Conservation (phyloP, 2,113 vertebrate genomes). For the Protobothrops flavoviridis region DNA sequence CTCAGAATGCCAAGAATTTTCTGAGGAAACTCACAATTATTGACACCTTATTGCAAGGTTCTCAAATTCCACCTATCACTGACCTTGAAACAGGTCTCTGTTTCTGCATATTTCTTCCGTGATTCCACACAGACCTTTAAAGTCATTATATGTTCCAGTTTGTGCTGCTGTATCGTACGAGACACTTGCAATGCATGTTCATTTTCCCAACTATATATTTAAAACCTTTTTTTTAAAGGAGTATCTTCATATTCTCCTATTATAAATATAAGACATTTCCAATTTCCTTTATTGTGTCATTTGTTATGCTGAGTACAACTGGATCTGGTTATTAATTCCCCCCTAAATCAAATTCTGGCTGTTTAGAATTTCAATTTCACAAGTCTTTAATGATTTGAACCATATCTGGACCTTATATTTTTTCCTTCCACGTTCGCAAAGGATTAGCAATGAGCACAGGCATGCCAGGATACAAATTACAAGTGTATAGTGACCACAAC, state of each 20-base stretch:
- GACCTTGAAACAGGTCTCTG: not conserved
- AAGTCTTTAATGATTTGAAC: slow-evolving; percentile 2
- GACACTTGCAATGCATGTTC: not conserved
- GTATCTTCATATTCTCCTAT: not conserved
- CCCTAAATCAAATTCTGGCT: slow-evolving; percentile 15
- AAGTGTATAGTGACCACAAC: not conserved
- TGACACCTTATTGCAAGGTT: not conserved
- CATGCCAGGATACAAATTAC: not conserved
- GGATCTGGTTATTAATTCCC: not conserved
- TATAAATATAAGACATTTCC: slow-evolving; percentile 6
- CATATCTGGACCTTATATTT: not conserved
- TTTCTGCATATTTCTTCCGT: not conserved
- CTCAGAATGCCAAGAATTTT: not conserved
- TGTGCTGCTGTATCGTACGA: not conserved
- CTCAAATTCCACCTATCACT: not conserved
- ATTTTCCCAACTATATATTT: not conserved
- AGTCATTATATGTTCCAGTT: not conserved
- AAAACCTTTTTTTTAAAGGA: not conserved
- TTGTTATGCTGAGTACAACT: not conserved
- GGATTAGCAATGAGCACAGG: not conserved
- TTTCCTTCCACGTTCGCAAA: not conserved
- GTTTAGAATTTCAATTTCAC: slow-evolving; percentile 2
- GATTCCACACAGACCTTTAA: not conserved
- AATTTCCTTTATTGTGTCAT: slow-evolving; percentile 11
- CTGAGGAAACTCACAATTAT: not conserved